Percentiles rank a stretch among this genome's conserved stretches.
These are phyloP conservation scores for Ammodytes marinus DNA, from an alignment of 2,113 vertebrate genomes.

Conservation along the genomic window DNA sequence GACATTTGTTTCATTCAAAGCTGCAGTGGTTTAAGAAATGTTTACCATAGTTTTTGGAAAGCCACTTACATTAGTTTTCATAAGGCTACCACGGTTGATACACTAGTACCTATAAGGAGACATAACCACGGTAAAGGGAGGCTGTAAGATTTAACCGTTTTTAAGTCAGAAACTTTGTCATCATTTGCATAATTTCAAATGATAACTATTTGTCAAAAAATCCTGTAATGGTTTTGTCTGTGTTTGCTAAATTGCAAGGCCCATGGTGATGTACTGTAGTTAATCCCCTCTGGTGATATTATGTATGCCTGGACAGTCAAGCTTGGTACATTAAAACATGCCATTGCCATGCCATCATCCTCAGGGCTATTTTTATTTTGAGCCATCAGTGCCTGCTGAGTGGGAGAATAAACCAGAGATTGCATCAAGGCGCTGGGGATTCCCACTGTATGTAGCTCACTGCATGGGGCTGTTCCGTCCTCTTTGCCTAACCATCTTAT, in stretches of 20 bases:
- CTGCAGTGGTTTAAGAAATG: slow-evolving; percentile 20
- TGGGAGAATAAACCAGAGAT: slow-evolving; percentile 61
- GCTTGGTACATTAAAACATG: slow-evolving; percentile 12
- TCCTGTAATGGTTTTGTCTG: background rate
- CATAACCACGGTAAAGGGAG: slow-evolving; percentile 14
- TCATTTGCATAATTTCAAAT: slow-evolving; percentile 11
- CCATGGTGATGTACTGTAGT: background rate
- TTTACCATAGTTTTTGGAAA: slow-evolving; percentile 15
- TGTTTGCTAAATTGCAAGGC: background rate
- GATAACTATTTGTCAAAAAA: slow-evolving; percentile 21
- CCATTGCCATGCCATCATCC: slow-evolving; percentile 16
- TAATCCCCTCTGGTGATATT: slow-evolving; percentile 2
- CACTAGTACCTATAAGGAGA: slow-evolving; percentile 12
- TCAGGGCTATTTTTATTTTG: slow-evolving; percentile 51
- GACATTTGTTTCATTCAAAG: slow-evolving; percentile 19
- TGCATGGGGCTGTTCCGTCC: slow-evolving; percentile 46
- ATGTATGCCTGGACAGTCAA: slow-evolving; percentile 5
- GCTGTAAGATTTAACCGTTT: slow-evolving; percentile 19
- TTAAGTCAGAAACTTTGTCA: slow-evolving; percentile 13
- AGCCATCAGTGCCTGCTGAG: slow-evolving; percentile 38
- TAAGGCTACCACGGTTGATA: slow-evolving; percentile 9
- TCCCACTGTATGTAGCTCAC: slow-evolving; percentile 63
- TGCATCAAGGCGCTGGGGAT: slow-evolving; percentile 67
- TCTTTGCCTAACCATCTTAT: slow-evolving; percentile 72
- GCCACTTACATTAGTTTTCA: slow-evolving; percentile 1